Evolutionary conservation across 2,888 invertebrate species (phyloP).

Genomic region (Lithophane ornitopus): DNA sequence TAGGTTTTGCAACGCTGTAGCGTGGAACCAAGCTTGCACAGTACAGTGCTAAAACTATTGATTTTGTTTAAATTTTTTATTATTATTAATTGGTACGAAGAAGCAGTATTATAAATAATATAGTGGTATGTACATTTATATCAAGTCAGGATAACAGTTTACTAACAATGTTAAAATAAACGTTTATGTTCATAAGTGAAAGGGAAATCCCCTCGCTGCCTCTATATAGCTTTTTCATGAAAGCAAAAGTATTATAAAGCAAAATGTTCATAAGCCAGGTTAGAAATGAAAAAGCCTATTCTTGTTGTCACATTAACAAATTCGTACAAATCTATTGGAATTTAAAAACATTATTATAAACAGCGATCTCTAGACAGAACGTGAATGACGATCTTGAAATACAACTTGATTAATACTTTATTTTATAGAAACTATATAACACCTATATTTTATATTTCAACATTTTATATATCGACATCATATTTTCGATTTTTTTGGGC

Average conservation of each 20-base stretch:
- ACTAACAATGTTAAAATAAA: not conserved
- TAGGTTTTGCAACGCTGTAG: not conserved
- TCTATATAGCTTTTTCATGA: not conserved
- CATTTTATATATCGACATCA: conserved; percentile 49
- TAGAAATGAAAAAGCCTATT: not conserved
- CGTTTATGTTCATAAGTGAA: not conserved
- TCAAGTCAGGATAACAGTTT: not conserved
- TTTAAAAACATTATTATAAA: conserved; percentile 4
- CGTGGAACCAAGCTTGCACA: not conserved
- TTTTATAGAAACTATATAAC: conserved; percentile 36
- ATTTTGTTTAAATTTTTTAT: no score
- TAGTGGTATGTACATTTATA: no score
- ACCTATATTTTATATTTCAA: conserved; percentile 37
- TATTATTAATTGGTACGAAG: not conserved
- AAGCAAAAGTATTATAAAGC: conserved; percentile 8
- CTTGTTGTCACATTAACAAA: conserved; percentile 14
- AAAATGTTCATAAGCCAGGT: not conserved
- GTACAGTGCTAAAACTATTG: not conserved
- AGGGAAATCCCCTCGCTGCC: not conserved
- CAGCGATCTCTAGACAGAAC: conserved; percentile 16
- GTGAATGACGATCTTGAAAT: conserved; percentile 21
- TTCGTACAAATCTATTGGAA: conserved; percentile 22
- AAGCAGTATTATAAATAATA: not conserved
- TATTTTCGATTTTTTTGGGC: conserved; percentile 43
- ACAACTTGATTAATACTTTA: conserved; percentile 49